Evolutionary conservation across 2,113 vertebrate genomes (phyloP).

Genomic region (Chaetura pelagica): DNA sequence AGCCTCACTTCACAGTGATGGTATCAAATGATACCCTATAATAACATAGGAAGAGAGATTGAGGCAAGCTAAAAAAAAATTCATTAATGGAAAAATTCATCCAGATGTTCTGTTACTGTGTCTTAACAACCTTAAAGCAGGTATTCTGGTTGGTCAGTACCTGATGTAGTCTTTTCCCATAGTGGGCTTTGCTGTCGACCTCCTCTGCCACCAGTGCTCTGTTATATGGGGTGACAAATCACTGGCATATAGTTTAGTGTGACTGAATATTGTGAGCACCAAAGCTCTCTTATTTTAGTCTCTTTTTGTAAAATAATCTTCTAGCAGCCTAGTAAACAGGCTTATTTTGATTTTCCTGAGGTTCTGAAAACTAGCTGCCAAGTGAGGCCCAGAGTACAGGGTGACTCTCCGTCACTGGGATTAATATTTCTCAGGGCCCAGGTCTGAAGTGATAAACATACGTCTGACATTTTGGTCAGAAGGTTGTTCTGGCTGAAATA

Average conservation of each 20-base stretch:
- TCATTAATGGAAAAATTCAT: not conserved
- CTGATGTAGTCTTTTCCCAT: not conserved
- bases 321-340: not conserved
- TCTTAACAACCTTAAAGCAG: not conserved
- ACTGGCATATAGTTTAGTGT: not conserved
- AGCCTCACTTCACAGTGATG: not conserved
- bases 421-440: fast-evolving
- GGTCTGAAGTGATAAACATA: not conserved
- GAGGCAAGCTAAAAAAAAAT: not conserved
- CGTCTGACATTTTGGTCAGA: not conserved
- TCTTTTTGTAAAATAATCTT: not conserved
- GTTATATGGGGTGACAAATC: not conserved
- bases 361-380: not conserved
- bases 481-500: not conserved
- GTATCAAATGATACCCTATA: not conserved
- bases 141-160: not conserved
- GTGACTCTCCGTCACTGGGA: not conserved
- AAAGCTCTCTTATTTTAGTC: not conserved
- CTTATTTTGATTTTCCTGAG: not conserved
- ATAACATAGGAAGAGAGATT: not conserved
- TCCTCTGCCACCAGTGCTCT: fast-evolving
- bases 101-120: not conserved
- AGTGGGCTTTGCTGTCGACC: not conserved
- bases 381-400: not conserved
- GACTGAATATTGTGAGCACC: not conserved